Conservation (phyloP, 2,797 vertebrate genomes). For the Menidia menidia region DNA sequence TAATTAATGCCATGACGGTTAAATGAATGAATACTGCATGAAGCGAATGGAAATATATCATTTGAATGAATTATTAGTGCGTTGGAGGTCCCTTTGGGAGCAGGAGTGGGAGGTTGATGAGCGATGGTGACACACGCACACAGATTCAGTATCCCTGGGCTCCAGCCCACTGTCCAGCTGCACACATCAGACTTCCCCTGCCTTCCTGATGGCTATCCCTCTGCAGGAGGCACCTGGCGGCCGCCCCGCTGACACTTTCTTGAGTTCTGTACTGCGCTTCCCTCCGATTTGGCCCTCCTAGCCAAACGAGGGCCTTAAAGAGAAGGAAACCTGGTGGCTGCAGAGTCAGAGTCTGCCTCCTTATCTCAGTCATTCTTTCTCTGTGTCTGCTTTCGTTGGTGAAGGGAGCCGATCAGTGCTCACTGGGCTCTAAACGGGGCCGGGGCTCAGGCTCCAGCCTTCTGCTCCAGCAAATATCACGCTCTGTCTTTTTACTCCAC, state of each 20-base stretch:
- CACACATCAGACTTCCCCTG: not conserved
- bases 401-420: slow-evolving; percentile 64
- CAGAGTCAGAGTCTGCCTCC: slow-evolving; percentile 17
- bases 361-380: slow-evolving; percentile 14
- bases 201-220: not conserved
- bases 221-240: not conserved
- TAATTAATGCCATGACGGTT: slow-evolving; percentile 67
- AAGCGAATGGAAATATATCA: slow-evolving; percentile 76
- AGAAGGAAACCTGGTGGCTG: not conserved
- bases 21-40: slow-evolving; percentile 71
- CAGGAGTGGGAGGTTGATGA: slow-evolving; percentile 18
- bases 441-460: slow-evolving; percentile 36
- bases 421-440: slow-evolving; percentile 52
- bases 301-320: slow-evolving; percentile 31
- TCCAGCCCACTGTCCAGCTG: not conserved
- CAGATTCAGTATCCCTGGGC: slow-evolving; percentile 2
- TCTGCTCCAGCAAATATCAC: slow-evolving; percentile 62
- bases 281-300: slow-evolving; percentile 8
- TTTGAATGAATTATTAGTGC: slow-evolving; percentile 76
- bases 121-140: slow-evolving; percentile 24
- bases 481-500: slow-evolving; percentile 55
- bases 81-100: slow-evolving; percentile 43
- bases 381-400: slow-evolving; percentile 32
- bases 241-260: not conserved
- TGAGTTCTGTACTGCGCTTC: slow-evolving; percentile 6